Evolutionary conservation across 64 coral and sea anemone genomes (phyloP).

Genomic region (Montipora capricornis): DNA sequence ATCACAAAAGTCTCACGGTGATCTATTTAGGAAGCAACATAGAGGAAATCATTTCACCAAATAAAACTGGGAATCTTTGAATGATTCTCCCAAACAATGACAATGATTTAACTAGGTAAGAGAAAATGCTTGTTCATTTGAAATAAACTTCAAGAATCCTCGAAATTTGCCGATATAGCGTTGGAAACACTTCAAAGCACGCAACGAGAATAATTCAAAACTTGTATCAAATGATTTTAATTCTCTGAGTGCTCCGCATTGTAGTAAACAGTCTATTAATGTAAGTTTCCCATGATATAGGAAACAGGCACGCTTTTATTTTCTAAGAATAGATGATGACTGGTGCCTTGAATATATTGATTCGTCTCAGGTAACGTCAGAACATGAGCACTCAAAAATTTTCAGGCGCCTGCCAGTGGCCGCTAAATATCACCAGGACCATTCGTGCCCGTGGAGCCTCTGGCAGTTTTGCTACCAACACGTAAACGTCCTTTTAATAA

Average conservation of each 20-base stretch:
- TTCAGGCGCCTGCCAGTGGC: background rate
- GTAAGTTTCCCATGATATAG: background rate
- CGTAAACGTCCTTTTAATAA: no score
- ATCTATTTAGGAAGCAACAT: background rate
- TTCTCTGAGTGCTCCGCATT: background rate
- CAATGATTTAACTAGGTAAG: background rate
- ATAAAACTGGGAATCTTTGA: background rate
- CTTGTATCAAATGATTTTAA: background rate
- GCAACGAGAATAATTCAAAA: background rate
- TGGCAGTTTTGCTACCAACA: no score
- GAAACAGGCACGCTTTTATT: background rate
- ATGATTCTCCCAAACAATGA: background rate
- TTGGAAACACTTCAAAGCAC: background rate
- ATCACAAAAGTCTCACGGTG: background rate
- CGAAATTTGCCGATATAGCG: background rate
- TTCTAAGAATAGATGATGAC: background rate
- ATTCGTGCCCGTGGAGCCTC: background rate
- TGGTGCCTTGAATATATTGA: background rate
- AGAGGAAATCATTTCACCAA: background rate
- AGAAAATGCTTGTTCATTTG: background rate
- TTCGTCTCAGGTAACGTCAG: background rate
- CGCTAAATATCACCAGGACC: no score
- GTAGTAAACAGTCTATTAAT: background rate
- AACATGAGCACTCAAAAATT: background rate
- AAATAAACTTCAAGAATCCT: background rate